Percentiles rank a stretch among this genome's conserved stretches.
Evolutionary conservation across 2,888 invertebrate genomes (phyloP).

Genomic region (Bombylius major): DNA sequence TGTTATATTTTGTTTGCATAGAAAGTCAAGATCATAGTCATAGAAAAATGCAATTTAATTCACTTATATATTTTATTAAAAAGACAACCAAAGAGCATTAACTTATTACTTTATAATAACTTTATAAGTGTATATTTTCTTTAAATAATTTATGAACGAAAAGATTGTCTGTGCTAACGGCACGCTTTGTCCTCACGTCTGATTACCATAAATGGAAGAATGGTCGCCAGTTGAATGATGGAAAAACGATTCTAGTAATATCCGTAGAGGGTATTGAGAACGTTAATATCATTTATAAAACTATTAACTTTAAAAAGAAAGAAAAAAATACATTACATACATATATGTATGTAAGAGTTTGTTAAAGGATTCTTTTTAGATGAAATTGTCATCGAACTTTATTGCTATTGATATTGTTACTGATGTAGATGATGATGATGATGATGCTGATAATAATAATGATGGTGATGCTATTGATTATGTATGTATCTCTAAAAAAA

Average conservation of each 20-base stretch:
- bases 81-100: not conserved
- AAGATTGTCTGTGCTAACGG: constrained; percentile 14
- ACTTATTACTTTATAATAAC: constrained; percentile 13
- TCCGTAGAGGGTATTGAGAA: too few relatives aligned
- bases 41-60: too few relatives aligned
- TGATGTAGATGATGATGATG: too few relatives aligned
- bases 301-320: not conserved
- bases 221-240: constrained; percentile 10
- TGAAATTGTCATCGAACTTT: constrained; percentile 5
- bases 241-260: constrained; percentile 13
- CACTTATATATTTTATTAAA: not conserved
- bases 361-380: not conserved
- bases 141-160: constrained; percentile 7
- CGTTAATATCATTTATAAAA: too few relatives aligned
- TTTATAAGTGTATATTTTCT: constrained; percentile 9
- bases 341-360: not conserved
- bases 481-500: too few relatives aligned
- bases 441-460: too few relatives aligned
- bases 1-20: too few relatives aligned
- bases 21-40: too few relatives aligned
- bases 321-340: not conserved
- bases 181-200: constrained; percentile 20
- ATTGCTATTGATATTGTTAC: not conserved
- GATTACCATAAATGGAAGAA: constrained; percentile 18
- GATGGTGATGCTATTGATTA: too few relatives aligned